These are phyloP conservation scores for Myiozetetes cayanensis DNA, from an alignment of 2,113 vertebrate species.

Conservation along the genomic window DNA sequence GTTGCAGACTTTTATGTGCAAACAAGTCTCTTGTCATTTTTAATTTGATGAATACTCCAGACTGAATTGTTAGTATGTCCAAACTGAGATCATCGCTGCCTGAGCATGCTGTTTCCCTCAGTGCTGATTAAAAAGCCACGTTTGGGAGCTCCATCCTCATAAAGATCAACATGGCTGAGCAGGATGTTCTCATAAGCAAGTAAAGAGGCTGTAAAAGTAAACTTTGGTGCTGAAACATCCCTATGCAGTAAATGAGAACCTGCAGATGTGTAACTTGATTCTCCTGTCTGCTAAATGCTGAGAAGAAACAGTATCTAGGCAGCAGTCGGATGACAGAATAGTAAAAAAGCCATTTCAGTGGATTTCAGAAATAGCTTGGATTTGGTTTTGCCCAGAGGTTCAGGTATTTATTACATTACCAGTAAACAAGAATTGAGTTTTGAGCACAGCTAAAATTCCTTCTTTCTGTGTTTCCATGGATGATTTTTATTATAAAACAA, in stretches of 20 bases:
- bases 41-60: not conserved
- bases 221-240: not conserved
- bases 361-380: not conserved
- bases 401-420: not conserved
- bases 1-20: not conserved
- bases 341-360: not conserved
- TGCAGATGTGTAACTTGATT: not conserved
- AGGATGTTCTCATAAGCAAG: not conserved
- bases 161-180: not conserved
- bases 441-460: not conserved
- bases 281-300: not conserved
- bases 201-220: not conserved
- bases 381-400: not conserved
- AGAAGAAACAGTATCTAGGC: not conserved
- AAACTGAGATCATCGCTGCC: not conserved
- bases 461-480: not conserved
- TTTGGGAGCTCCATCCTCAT: not conserved
- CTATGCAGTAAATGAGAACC: not conserved
- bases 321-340: not conserved
- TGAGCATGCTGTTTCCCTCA: not conserved
- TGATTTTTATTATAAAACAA: not conserved
- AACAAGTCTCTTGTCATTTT: not conserved
- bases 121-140: not conserved
- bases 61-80: not conserved
- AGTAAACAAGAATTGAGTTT: not conserved